Percentiles rank a stretch among this genome's conserved stretches.
These are phyloP conservation scores for Thermophis baileyi DNA, from an alignment of 2,113 vertebrate genomes.

Conservation along the genomic window DNA sequence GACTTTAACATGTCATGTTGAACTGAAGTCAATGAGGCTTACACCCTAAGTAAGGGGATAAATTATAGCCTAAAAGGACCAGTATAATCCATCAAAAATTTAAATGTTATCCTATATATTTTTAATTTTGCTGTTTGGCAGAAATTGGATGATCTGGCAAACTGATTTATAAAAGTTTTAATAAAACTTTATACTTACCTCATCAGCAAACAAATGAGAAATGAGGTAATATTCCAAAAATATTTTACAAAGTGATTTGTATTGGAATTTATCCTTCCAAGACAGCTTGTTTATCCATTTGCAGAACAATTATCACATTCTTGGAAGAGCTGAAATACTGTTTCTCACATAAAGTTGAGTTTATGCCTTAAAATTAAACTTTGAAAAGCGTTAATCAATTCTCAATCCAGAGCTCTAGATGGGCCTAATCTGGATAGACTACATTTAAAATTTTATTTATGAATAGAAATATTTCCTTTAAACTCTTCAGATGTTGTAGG, in stretches of 20 bases:
- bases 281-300: not conserved
- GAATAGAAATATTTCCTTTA: not conserved
- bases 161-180: constrained; percentile 48
- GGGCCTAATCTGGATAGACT: not conserved
- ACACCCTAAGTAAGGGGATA: not conserved
- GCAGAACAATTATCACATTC: not conserved
- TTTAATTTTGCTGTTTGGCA: constrained; percentile 48
- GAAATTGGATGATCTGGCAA: constrained; percentile 45
- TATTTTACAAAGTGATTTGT: constrained; percentile 26
- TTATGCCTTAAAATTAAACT: not conserved
- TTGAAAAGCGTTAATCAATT: not conserved
- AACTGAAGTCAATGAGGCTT: not conserved
- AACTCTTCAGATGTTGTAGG: not conserved
- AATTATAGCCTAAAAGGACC: not conserved
- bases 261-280: not conserved
- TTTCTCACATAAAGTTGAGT: not conserved
- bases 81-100: constrained; percentile 9
- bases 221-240: constrained; percentile 36
- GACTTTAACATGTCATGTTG: not conserved
- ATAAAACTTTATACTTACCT: constrained; percentile 44
- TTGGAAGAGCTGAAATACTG: not conserved
- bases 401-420: not conserved
- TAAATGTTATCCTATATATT: constrained; percentile 29
- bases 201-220: constrained; percentile 36
- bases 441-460: not conserved